These are phyloP conservation scores for Calosoma granatense DNA, from an alignment of 1,140 invertebrate genomes.

Conservation along the genomic window DNA sequence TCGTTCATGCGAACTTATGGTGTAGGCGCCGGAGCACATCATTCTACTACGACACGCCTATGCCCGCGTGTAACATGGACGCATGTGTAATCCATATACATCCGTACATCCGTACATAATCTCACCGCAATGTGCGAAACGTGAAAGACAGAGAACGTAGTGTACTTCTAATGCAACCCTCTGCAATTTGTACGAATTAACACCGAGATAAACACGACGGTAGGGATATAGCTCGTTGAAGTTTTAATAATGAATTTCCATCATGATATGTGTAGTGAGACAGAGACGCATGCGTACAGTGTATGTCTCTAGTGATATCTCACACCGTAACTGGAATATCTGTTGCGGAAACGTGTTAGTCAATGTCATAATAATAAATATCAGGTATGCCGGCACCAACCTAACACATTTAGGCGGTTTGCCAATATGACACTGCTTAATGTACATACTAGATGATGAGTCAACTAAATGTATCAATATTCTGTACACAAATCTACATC, in stretches of 20 bases:
- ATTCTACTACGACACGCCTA: not conserved
- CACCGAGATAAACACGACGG: not conserved
- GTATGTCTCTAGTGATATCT: not conserved
- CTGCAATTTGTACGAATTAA: not conserved
- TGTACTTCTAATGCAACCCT: not conserved
- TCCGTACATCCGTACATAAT: no score
- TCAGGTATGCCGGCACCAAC: not conserved
- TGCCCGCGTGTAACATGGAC: not conserved
- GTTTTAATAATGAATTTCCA: not conserved
- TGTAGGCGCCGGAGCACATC: not conserved
- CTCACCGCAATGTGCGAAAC: no score
- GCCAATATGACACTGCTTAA: not conserved
- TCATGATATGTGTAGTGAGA: not conserved
- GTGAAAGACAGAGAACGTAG: no score
- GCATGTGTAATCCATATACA: no score
- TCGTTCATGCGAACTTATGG: slow-evolving; percentile 10
- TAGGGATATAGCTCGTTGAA: not conserved
- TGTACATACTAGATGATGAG: not conserved
- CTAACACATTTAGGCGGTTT: not conserved
- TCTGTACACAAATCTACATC: no score
- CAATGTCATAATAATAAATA: not conserved
- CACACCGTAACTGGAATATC: not conserved
- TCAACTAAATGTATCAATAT: no score
- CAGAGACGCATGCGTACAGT: not conserved
- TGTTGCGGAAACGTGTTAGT: not conserved